A percentile compares a stretch with the other conserved stretches of the same genome.
Evolutionary conservation across 1,140 invertebrate genomes (phyloP).

Genomic region (Orius insidiosus): DNA sequence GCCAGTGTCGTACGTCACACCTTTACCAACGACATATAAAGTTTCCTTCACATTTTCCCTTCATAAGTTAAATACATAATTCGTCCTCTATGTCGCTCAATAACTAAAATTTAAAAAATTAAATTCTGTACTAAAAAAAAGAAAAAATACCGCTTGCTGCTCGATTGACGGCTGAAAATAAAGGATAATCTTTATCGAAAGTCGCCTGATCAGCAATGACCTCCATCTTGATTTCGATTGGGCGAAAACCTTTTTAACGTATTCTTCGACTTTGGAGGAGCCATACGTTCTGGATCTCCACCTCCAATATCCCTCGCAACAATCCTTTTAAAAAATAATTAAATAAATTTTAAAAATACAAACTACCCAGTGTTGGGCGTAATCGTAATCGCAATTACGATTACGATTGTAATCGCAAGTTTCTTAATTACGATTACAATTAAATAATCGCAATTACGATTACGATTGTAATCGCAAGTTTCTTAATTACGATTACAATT

Average conservation of each 20-base stretch:
- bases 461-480: too few relatives aligned
- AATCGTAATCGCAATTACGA: too few relatives aligned
- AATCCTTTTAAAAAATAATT: conserved; percentile 28
- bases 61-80: conserved; percentile 78
- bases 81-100: conserved; percentile 60
- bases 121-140: too few relatives aligned
- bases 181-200: conserved; percentile 65
- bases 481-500: too few relatives aligned
- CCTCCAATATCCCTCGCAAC: conserved; percentile 74
- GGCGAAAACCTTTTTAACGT: conserved; percentile 53
- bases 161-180: conserved; percentile 79
- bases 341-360: too few relatives aligned
- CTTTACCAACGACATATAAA: conserved; percentile 83
- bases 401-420: too few relatives aligned
- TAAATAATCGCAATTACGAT: too few relatives aligned
- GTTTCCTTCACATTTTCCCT: conserved; percentile 53
- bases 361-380: too few relatives aligned
- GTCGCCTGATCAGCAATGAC: conserved; percentile 48
- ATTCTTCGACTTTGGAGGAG: conserved; percentile 63
- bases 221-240: conserved; percentile 41
- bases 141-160: conserved; percentile 45
- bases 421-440: too few relatives aligned
- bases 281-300: conserved; percentile 86
- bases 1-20: conserved; percentile 88
- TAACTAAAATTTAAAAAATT: conserved; percentile 26